These are phyloP conservation scores for Gadus chalcogrammus DNA, from an alignment of 2,113 vertebrate genomes.

Conservation along the genomic window DNA sequence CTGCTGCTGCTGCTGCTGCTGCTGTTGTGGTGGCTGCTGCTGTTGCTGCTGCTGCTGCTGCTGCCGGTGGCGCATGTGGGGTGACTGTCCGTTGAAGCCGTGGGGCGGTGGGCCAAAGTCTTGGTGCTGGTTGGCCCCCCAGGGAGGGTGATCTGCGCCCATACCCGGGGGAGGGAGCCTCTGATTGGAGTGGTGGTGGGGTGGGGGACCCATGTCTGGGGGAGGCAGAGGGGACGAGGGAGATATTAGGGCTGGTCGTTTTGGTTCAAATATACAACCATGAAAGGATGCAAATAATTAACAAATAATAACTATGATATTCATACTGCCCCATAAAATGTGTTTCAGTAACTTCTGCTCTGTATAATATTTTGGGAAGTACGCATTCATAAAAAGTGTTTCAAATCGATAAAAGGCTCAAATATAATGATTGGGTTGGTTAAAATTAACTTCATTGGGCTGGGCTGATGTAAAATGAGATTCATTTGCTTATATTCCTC, in stretches of 20 bases:
- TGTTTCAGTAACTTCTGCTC: too few relatives aligned
- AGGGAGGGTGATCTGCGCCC: slow-evolving; percentile 86
- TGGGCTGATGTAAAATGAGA: too few relatives aligned
- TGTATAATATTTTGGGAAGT: too few relatives aligned
- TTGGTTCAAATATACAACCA: neutral
- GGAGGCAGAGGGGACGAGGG: neutral
- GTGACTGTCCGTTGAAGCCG: slow-evolving; percentile 95
- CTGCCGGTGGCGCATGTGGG: slow-evolving; percentile 86
- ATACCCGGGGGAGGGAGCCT: slow-evolving; percentile 90
- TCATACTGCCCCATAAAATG: neutral
- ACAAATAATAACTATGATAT: neutral
- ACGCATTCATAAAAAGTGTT: too few relatives aligned
- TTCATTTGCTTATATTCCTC: too few relatives aligned
- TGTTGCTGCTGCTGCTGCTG: slow-evolving; percentile 54
- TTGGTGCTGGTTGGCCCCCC: slow-evolving; percentile 88
- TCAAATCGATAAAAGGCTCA: too few relatives aligned
- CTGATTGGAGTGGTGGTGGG: slow-evolving; percentile 91
- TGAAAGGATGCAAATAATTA: neutral
- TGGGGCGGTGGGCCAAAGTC: slow-evolving; percentile 91
- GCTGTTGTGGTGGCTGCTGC: neutral
- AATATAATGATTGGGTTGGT: too few relatives aligned
- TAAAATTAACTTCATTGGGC: too few relatives aligned
- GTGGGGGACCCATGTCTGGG: slow-evolving; percentile 91
- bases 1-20: neutral
- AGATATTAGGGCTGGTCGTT: too few relatives aligned